Percentiles rank a stretch among this genome's conserved stretches.
Conservation (phyloP, 2,888 invertebrate species). For the Herminia tarsipennalis region DNA sequence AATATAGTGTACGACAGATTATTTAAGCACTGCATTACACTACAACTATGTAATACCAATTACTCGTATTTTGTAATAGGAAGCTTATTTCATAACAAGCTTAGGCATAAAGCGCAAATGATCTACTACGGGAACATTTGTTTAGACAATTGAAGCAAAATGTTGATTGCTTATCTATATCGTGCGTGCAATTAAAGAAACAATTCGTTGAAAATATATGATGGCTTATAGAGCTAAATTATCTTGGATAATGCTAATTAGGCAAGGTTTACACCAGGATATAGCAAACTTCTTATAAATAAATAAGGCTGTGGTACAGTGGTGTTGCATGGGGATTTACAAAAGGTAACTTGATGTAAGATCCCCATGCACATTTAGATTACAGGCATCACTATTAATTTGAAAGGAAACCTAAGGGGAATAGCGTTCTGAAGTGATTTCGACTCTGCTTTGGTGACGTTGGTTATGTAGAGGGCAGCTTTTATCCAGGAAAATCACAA, state of each 20-base stretch:
- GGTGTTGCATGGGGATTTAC: too few species aligned
- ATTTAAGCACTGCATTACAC: background rate
- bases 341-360: too few species aligned
- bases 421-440: too few species aligned
- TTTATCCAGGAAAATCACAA: too few species aligned
- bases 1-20: constrained; percentile 3
- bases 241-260: constrained; percentile 37
- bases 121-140: constrained; percentile 41
- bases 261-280: constrained; percentile 21
- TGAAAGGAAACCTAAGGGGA: too few species aligned
- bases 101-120: constrained; percentile 29
- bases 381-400: too few species aligned
- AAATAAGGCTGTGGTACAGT: constrained; percentile 20
- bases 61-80: constrained; percentile 17
- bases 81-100: constrained; percentile 26
- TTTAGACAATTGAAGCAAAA: constrained; percentile 43
- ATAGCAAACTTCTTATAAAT: too few species aligned
- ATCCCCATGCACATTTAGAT: too few species aligned
- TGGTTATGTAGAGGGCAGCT: too few species aligned
- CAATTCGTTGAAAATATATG: constrained; percentile 41
- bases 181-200: constrained; percentile 44
- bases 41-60: constrained; percentile 7
- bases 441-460: too few species aligned
- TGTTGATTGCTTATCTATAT: constrained; percentile 44
- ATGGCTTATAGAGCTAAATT: constrained; percentile 33